Base-by-base conservation (phyloP, 2,888 invertebrate species). In the Synanthedon myopaeformis region DNA sequence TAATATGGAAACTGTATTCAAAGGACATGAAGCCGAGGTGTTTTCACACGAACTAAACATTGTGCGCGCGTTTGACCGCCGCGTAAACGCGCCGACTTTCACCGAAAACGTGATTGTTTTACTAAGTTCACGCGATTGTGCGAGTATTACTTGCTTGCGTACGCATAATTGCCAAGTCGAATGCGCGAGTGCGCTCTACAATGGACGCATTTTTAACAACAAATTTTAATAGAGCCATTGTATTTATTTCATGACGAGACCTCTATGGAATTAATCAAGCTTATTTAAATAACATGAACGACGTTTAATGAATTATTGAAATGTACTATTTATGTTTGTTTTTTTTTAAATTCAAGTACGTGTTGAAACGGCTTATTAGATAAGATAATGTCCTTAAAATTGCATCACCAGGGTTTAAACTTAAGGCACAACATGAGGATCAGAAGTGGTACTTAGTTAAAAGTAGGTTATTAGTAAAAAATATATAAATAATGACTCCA, bases 51-150 rank as follows among this genome's bases (percentile, higher is more conserved):
- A 19, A 49, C 49, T 23, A 19, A 35, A 35, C 35, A 35, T 3
- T 8, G 35, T 10, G 35, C 49, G 23, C 45, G 45, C 45, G 45
- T n/a, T 14, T 13, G 45, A 28, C 50, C 23, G 52, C 48, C 41
- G 49, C 23, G 53, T 48, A 53, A 56, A 52, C 50, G 48, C 14
- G n/a, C 12, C 49, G 52, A 56, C 55, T 58, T 66, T 67, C 58
- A 66, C 62, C 3, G 14, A 60, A 66, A 66, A 66, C 71, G 71
- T 71, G 71, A 68, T 54, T 49, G 63, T 66, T 66, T 67, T 71
- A 55, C 58, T 60, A 60, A 63, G 51, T 53, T 53, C 57, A 51
- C 56, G 56, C 56, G 51, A 53, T 49, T 51, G 53, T 52, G 48
- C 52, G 52, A 41, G 51, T 51, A 53, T 35, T 35, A 35, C 35